Percentiles rank a stretch among this genome's conserved stretches.
Evolutionary conservation across 2,888 invertebrate species (phyloP).

Genomic region (Meteorus colon): DNA sequence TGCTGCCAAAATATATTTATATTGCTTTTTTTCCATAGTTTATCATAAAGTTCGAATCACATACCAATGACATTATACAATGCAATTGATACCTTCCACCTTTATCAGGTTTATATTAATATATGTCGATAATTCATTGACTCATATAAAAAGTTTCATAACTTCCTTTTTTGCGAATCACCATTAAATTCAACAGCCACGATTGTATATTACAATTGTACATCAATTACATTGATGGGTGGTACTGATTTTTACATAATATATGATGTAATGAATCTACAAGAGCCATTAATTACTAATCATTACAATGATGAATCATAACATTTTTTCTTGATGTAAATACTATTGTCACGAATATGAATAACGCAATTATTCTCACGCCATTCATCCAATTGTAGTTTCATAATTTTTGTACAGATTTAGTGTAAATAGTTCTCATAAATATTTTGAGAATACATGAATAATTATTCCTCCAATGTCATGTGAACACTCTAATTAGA

Average conservation of each 20-base stretch:
- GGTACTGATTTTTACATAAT: conserved; percentile 51
- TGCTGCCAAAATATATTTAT: conserved; percentile 26
- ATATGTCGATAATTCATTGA: conserved; percentile 21
- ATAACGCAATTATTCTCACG: not conserved
- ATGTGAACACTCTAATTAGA: not conserved
- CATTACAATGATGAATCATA: not conserved
- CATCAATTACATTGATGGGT: conserved; percentile 50
- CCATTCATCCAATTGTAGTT: conserved; percentile 47
- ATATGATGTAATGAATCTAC: conserved; percentile 37
- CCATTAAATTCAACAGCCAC: conserved; percentile 42
- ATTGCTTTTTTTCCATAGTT: conserved; percentile 13
- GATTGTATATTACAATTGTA: conserved; percentile 58
- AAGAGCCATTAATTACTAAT: conserved; percentile 29
- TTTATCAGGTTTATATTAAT: conserved; percentile 16
- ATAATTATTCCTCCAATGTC: not conserved
- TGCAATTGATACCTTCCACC: conserved; percentile 5
- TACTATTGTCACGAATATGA: conserved; percentile 4
- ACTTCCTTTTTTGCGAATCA: conserved; percentile 23
- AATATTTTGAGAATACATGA: conserved; percentile 47
- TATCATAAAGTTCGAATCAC: not conserved
- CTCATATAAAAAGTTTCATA: conserved; percentile 23
- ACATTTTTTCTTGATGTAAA: conserved; percentile 21
- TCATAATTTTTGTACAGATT: conserved; percentile 67
- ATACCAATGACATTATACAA: not conserved
- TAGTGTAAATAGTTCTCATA: conserved; percentile 58